These are phyloP conservation scores for Deilephila porcellus DNA, from an alignment of 2,888 invertebrate species.

Conservation along the genomic window DNA sequence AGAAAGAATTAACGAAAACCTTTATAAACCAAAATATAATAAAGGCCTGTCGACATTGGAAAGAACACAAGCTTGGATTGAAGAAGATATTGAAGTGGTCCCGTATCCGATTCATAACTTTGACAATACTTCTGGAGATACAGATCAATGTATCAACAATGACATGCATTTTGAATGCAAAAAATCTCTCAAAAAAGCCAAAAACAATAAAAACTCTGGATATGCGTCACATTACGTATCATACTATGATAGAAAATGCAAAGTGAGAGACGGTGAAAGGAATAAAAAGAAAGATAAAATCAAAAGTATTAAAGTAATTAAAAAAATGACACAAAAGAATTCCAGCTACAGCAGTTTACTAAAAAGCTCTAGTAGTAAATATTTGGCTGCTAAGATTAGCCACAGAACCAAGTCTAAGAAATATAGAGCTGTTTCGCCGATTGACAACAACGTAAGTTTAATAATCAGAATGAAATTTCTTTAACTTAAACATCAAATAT, in stretches of 20 bases:
- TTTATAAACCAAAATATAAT: constrained; percentile 31
- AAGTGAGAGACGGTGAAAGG: constrained; percentile 38
- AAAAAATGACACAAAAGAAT: constrained; percentile 49
- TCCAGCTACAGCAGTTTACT: constrained; percentile 45
- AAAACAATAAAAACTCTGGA: constrained; percentile 33
- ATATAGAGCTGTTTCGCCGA: not conserved
- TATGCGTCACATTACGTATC: constrained; percentile 40
- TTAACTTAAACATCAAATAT: not conserved
- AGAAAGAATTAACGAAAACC: constrained; percentile 35
- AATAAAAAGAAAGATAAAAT: constrained; percentile 44
- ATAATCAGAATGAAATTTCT: not conserved
- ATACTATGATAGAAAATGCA: constrained; percentile 34
- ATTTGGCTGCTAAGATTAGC: constrained; percentile 43
- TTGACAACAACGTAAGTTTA: not conserved
- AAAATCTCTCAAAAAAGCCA: constrained; percentile 44
- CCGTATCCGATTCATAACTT: constrained; percentile 45
- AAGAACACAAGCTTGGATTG: constrained; percentile 62
- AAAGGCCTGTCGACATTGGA: constrained; percentile 48
- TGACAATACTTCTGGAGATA: constrained; percentile 50
- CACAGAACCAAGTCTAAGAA: constrained; percentile 42
- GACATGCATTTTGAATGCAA: constrained; percentile 45
- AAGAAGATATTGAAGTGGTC: constrained; percentile 52
- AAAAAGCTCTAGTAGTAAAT: constrained; percentile 47
- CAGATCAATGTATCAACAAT: constrained; percentile 47
- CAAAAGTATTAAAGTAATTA: constrained; percentile 48